Evolutionary conservation across 2,888 invertebrate species (phyloP).

Genomic region (Phania funesta): DNA sequence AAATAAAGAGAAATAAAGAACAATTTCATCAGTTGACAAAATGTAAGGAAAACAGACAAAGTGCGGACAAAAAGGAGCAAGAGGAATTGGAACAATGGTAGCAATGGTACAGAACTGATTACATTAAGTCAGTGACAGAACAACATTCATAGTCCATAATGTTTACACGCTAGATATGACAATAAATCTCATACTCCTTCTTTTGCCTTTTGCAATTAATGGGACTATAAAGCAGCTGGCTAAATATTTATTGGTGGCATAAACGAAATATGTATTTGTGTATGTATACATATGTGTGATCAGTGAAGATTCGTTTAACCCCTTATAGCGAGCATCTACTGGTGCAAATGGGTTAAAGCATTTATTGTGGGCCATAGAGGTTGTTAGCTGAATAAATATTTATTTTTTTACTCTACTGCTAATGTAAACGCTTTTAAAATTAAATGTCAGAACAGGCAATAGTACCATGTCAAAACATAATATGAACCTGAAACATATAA

Average conservation of each 20-base stretch:
- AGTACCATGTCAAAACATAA: no score
- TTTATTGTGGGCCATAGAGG: not conserved
- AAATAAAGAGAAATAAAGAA: conserved; percentile 1
- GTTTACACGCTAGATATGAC: conserved; percentile 32
- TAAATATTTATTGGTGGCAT: conserved; percentile 2
- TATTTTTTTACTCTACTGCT: not conserved
- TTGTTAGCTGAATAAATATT: not conserved
- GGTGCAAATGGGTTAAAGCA: not conserved
- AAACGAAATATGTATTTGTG: not conserved
- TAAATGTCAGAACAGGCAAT: not conserved
- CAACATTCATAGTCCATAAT: conserved; percentile 33
- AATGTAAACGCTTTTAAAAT: not conserved
- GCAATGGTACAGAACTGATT: conserved; percentile 12
- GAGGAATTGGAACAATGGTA: conserved; percentile 16
- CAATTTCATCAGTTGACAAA: conserved; percentile 33
- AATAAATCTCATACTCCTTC: conserved; percentile 4
- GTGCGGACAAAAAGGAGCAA: not conserved
- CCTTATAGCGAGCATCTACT: not conserved
- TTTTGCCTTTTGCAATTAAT: not conserved
- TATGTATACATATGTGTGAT: not conserved
- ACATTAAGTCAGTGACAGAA: conserved; percentile 46
- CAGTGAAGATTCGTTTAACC: not conserved
- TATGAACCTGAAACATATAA: no score
- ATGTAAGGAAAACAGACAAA: conserved; percentile 17
- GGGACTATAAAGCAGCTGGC: not conserved